Conservation (phyloP, 1,140 invertebrate species). For the Apolygus lucorum region DNA sequence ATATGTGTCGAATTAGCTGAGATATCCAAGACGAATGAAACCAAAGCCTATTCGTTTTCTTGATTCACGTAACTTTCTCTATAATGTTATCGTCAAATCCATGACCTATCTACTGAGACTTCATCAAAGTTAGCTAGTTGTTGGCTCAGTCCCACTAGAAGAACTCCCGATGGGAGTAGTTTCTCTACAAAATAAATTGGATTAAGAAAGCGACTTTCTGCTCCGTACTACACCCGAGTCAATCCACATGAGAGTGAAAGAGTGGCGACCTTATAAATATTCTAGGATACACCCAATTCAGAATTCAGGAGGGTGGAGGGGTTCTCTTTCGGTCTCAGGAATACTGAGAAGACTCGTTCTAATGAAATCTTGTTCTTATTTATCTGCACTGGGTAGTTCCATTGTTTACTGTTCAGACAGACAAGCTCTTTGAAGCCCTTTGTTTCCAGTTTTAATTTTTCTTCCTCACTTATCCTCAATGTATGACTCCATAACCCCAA, state of each 20-base stretch:
- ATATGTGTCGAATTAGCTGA: too few relatives aligned
- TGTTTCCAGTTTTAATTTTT: too few relatives aligned
- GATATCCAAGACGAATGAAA: too few relatives aligned
- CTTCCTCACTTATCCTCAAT: too few relatives aligned
- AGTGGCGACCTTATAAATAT: neutral
- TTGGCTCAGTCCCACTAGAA: neutral
- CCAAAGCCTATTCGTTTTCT: too few relatives aligned
- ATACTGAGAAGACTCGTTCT: neutral
- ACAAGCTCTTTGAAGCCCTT: too few relatives aligned
- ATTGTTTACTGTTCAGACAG: neutral
- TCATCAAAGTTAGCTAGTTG: too few relatives aligned
- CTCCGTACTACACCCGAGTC: too few relatives aligned
- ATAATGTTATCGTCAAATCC: too few relatives aligned
- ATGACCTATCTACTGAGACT: too few relatives aligned
- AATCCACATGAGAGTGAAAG: neutral
- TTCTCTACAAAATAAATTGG: neutral
- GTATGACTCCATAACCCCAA: too few relatives aligned
- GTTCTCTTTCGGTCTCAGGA: neutral
- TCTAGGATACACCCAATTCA: neutral
- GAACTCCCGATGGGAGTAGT: neutral
- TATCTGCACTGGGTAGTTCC: neutral
- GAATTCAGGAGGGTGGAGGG: neutral
- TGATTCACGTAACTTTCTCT: too few relatives aligned
- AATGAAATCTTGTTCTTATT: conserved; percentile 8
- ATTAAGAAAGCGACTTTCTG: neutral